Base-by-base conservation (phyloP, 2,113 vertebrate species). In the Turdus rufiventris region DNA sequence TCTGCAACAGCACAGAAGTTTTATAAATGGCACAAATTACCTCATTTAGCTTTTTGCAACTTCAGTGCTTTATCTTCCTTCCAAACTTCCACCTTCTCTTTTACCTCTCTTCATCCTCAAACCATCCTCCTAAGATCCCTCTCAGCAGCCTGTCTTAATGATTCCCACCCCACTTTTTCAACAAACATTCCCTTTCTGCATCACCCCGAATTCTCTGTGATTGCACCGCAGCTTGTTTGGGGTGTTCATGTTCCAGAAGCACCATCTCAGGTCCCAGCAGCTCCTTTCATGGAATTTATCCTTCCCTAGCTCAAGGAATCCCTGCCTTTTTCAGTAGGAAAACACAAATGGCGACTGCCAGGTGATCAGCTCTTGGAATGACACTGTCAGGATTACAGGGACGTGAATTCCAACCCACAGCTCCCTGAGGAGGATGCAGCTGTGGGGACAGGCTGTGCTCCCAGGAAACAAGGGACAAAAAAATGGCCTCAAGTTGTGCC, bases 171-270 rank as follows among this genome's bases (percentile, higher is more conserved):
- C 53, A 31, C 9, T 61, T 65, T 60, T 25, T 2, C 51, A 17
- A n/a, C 73, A 38, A 76, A 38, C 42, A 6, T 34, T 62, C 48
- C 60, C 70, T 68, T 23, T 28, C 2, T 28, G 50, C 18, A 14
- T 21, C 45, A 10, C 45, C 45, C 26, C 0, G 0, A 51, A 18
- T 28, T 18, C 72, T 36, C 72, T 18, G 43, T 8, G 61, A 33
- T 1, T 17, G 36, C 0, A 0, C 6, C 0, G 1, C 29, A 31
- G 31, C 7, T 10, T 14, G 8, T 10, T 47, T 0, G 0, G 2
- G 8, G 15, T 25, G 28, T 24, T 60, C 12, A 3, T 2, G 34
- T 5, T 12, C 38, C 20, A 58, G 26, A 70, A 15, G 43, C 70
- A 36, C 21, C 65, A 36, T 2, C 29, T 10, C 33, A 13, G 40